Conservation (phyloP, 2,888 invertebrate genomes). For the Papilio elwesi region DNA sequence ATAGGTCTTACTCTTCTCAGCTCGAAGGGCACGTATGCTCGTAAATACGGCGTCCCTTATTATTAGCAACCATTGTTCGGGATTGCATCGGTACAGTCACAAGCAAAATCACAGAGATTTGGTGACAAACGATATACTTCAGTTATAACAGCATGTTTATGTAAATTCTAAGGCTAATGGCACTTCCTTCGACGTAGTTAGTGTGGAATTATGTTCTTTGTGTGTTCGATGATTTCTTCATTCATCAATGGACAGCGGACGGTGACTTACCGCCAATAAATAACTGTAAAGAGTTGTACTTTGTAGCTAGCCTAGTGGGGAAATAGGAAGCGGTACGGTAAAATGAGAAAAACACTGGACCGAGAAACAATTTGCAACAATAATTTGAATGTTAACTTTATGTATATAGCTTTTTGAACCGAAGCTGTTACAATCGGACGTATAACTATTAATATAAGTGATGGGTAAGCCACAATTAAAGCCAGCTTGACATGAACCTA, state of each 20-base stretch:
- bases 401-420: neutral
- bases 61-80: conserved; percentile 82
- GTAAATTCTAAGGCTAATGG: neutral
- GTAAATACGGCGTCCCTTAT: conserved; percentile 82
- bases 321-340: neutral
- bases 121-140: conserved; percentile 25
- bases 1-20: conserved; percentile 78
- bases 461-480: too few species aligned
- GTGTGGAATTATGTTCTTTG: neutral
- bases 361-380: neutral
- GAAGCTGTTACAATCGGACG: too few species aligned
- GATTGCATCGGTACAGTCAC: conserved; percentile 71
- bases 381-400: too few species aligned
- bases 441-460: too few species aligned
- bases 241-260: neutral
- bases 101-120: conserved; percentile 48
- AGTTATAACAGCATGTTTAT: conserved; percentile 5
- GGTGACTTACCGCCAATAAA: too few species aligned
- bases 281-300: too few species aligned
- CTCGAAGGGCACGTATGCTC: conserved; percentile 80
- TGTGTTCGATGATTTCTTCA: neutral
- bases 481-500: too few species aligned
- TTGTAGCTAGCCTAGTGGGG: too few species aligned
- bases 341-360: neutral
- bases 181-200: neutral